A percentile compares a stretch with the other conserved stretches of the same genome.
These are phyloP conservation scores for Neomorphus geoffroyi DNA, from an alignment of 2,797 vertebrate species.

Conservation along the genomic window DNA sequence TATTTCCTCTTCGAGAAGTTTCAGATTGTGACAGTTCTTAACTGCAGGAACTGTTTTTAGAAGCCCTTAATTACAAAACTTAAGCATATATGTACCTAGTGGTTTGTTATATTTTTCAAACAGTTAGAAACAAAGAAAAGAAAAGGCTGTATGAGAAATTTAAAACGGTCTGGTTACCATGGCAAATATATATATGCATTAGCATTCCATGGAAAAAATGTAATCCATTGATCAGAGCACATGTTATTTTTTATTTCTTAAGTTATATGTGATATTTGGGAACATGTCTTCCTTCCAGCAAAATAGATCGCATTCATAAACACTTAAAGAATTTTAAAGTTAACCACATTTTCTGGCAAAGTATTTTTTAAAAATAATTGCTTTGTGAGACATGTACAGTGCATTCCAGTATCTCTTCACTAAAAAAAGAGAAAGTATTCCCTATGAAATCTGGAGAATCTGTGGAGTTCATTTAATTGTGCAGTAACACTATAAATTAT, in stretches of 20 bases:
- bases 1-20: background rate
- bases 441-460: background rate
- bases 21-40: slow-evolving; percentile 2
- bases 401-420: background rate
- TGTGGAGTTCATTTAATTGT: background rate
- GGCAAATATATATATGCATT: slow-evolving; percentile 17
- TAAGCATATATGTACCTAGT: background rate
- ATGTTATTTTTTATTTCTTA: slow-evolving; percentile 43
- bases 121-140: slow-evolving; percentile 17
- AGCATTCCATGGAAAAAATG: background rate
- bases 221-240: slow-evolving; percentile 25
- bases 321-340: slow-evolving; percentile 17
- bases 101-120: slow-evolving; percentile 52
- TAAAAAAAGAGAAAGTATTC: background rate
- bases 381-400: background rate
- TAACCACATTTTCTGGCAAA: slow-evolving; percentile 1
- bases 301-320: slow-evolving; percentile 24
- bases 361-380: background rate
- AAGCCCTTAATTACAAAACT: slow-evolving; percentile 16
- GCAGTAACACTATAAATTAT: slow-evolving; percentile 16
- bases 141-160: slow-evolving; percentile 27
- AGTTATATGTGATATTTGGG: background rate
- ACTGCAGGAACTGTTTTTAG: background rate
- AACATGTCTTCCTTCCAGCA: slow-evolving; percentile 13
- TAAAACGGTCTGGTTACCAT: slow-evolving; percentile 37